A percentile compares a stretch with the other conserved stretches of the same genome.
Conservation (phyloP, 1,140 invertebrate genomes). For the Bilobella aurantiaca region DNA sequence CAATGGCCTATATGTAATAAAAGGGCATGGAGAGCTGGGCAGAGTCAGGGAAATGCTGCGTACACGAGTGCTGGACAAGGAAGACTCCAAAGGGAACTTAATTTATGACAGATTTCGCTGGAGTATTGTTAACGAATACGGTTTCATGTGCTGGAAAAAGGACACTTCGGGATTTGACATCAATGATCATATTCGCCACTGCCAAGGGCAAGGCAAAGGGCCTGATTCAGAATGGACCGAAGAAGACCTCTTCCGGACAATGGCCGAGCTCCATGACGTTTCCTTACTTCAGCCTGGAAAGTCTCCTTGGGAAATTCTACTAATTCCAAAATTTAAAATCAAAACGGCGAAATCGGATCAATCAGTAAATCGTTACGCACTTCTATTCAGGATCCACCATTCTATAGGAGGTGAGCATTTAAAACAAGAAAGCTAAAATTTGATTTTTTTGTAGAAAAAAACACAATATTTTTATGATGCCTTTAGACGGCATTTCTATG, state of each 20-base stretch:
- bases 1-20: slow-evolving; percentile 18
- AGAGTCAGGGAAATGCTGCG: slow-evolving; percentile 19
- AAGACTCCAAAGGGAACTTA: slow-evolving; percentile 2
- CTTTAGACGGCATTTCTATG: slow-evolving; percentile 24
- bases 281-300: slow-evolving; percentile 3
- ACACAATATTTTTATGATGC: slow-evolving; percentile 6
- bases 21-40: slow-evolving; percentile 24
- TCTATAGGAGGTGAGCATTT: slow-evolving; percentile 16
- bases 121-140: slow-evolving; percentile 13
- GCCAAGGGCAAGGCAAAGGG: slow-evolving; percentile 8
- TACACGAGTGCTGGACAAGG: slow-evolving; percentile 11
- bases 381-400: slow-evolving; percentile 23
- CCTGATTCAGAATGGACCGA: slow-evolving; percentile 12
- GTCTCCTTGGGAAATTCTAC: slow-evolving; percentile 32
- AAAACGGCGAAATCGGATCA: background rate
- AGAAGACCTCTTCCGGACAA: slow-evolving; percentile 23
- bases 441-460: background rate
- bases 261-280: slow-evolving; percentile 24
- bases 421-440: background rate
- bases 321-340: slow-evolving; percentile 27
- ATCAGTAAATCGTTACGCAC: slow-evolving; percentile 9
- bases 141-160: slow-evolving; percentile 27
- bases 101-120: slow-evolving; percentile 24
- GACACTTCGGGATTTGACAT: background rate
- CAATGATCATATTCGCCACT: slow-evolving; percentile 19